phyloP scores from a whole-genome alignment of 1,140 invertebrate species.

The Elymnias hypermnestra region DNA sequence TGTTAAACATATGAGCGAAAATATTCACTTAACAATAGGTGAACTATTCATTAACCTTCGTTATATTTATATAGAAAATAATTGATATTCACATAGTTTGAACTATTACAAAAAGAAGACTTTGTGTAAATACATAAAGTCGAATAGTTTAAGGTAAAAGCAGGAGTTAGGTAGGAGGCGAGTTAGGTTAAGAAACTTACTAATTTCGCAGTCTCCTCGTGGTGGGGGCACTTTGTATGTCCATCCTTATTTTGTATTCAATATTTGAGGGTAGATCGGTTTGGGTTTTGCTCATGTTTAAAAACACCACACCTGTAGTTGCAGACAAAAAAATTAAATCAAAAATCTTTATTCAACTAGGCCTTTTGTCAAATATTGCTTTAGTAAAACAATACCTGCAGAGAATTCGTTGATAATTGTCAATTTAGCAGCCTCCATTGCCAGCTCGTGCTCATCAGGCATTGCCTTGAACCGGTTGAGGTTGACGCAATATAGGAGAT shows the following conservation, averaged over 20 bases:
- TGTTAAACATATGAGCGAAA: too few species aligned
- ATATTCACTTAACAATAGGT: too few species aligned
- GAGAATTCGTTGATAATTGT: slow-evolving; percentile 76
- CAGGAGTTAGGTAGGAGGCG: too few species aligned
- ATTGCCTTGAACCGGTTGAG: slow-evolving; percentile 77
- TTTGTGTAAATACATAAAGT: slow-evolving; percentile 78
- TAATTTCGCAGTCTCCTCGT: slow-evolving; percentile 77
- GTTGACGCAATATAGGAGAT: slow-evolving; percentile 78
- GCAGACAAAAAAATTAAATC: too few species aligned
- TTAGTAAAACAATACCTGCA: slow-evolving; percentile 52
- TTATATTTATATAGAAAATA: background rate
- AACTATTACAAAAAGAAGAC: slow-evolving; percentile 50
- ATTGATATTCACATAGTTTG: too few species aligned
- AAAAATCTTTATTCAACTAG: too few species aligned
- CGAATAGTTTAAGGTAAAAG: slow-evolving; percentile 78
- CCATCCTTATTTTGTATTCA: slow-evolving; percentile 81
- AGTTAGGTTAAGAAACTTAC: too few species aligned
- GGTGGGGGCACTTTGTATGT: slow-evolving; percentile 81
- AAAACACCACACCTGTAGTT: slow-evolving; percentile 72
- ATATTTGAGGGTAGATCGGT: slow-evolving; percentile 53
- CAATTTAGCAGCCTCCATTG: slow-evolving; percentile 72
- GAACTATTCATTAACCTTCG: too few species aligned
- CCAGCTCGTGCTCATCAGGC: slow-evolving; percentile 69
- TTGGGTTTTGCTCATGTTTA: slow-evolving; percentile 39
- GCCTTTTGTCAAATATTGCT: too few species aligned